A percentile compares a stretch with the other conserved stretches of the same genome.
phyloP scores from a whole-genome alignment of 2,113 vertebrate species.

The Tautogolabrus adspersus region DNA sequence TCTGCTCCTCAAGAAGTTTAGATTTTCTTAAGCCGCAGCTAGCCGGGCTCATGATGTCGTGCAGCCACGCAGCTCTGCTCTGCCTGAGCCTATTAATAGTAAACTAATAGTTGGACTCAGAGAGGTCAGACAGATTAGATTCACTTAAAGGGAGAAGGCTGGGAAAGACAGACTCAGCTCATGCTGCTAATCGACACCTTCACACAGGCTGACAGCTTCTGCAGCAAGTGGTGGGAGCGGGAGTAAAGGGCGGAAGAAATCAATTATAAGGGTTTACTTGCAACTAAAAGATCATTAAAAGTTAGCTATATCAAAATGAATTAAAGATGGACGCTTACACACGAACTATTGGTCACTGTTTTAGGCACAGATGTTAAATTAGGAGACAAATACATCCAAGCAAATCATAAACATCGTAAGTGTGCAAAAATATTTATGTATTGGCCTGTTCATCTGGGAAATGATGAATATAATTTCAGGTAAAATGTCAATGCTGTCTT shows the following conservation, averaged over 20 bases:
- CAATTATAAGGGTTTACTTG: not conserved
- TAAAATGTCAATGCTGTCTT: no score
- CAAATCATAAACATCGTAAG: no score
- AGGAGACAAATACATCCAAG: not conserved
- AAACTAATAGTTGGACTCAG: slow-evolving; percentile 73
- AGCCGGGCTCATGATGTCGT: slow-evolving; percentile 22
- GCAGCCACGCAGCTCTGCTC: slow-evolving; percentile 26
- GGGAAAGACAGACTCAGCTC: slow-evolving; percentile 62
- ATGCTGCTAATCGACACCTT: slow-evolving; percentile 52
- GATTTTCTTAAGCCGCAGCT: slow-evolving; percentile 28
- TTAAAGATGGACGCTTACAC: not conserved
- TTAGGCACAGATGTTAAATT: not conserved
- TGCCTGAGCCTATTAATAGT: slow-evolving; percentile 80
- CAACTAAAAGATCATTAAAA: not conserved
- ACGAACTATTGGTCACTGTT: no score
- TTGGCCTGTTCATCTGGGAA: no score
- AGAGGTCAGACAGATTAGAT: slow-evolving; percentile 79
- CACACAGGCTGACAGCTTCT: slow-evolving; percentile 18
- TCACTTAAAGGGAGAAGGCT: slow-evolving; percentile 72
- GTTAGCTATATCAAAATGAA: no score
- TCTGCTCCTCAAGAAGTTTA: not conserved
- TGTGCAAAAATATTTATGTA: no score
- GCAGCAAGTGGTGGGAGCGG: not conserved
- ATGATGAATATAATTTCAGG: no score
- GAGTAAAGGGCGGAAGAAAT: not conserved